Conservation (phyloP, 2,888 invertebrate genomes). For the Tiliacea aurago region DNA sequence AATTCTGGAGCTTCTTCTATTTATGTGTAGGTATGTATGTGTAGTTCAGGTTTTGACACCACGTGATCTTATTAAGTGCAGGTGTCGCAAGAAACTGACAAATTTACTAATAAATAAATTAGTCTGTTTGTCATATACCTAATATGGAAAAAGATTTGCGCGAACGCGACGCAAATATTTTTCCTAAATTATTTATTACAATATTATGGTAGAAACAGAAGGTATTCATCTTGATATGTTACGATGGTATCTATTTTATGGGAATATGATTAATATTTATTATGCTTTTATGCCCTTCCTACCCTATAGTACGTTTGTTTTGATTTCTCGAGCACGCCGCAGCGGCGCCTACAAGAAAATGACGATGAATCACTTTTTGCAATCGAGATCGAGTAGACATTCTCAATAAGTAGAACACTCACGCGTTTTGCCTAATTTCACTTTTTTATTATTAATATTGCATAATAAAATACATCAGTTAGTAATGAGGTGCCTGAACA, state of each 20-base stretch:
- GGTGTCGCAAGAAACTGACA: not conserved
- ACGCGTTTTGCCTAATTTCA: constrained; percentile 81
- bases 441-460: constrained; percentile 69
- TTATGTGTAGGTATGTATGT: constrained; percentile 12
- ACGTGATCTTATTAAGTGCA: constrained; percentile 18
- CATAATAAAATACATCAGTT: constrained; percentile 48
- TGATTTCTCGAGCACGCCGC: constrained; percentile 75
- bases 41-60: constrained; percentile 15
- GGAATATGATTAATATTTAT: constrained; percentile 39
- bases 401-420: constrained; percentile 77
- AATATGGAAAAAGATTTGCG: not conserved
- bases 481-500: constrained; percentile 44
- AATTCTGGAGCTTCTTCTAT: constrained; percentile 16
- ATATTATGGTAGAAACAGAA: not conserved
- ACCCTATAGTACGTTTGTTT: constrained; percentile 76
- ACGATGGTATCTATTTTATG: constrained; percentile 14
- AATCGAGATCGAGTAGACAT: constrained; percentile 81
- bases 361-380: constrained; percentile 78
- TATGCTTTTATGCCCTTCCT: constrained; percentile 56
- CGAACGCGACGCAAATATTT: not conserved
- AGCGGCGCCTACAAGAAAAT: constrained; percentile 79
- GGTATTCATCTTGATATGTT: constrained; percentile 1
- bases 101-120: constrained; percentile 5
- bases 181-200: constrained; percentile 7
- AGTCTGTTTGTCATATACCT: not conserved